phyloP scores from a whole-genome alignment of 1,140 invertebrate genomes.

The Agraylea sexmaculata region DNA sequence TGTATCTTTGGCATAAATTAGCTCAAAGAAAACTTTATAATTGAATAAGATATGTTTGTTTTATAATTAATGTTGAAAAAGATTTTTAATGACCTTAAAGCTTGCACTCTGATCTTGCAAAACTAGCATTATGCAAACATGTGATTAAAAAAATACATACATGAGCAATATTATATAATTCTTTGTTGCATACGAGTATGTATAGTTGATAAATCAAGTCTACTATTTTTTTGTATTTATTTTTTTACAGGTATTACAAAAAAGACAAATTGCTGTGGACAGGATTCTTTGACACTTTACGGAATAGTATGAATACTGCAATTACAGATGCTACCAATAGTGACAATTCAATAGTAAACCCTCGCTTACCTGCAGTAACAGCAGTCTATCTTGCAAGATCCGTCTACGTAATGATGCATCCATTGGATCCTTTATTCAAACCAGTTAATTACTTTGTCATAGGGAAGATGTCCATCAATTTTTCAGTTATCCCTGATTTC shows the following conservation, averaged over 20 bases:
- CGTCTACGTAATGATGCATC: conserved; percentile 49
- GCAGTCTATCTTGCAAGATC: conserved; percentile 57
- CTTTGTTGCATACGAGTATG: no score
- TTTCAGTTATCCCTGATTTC: conserved; percentile 65
- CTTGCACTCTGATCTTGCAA: no score
- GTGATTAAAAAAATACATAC: no score
- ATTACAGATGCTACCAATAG: conserved; percentile 20
- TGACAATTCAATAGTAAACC: conserved; percentile 27
- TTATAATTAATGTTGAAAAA: conserved; percentile 1
- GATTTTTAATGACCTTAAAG: no score
- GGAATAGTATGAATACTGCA: conserved; percentile 30
- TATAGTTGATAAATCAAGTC: no score
- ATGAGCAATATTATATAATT: no score
- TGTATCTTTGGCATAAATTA: no score
- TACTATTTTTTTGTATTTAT: conserved; percentile 17
- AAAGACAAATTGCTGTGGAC: conserved; percentile 38
- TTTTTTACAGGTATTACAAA: conserved; percentile 33
- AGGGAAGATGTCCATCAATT: conserved; percentile 53
- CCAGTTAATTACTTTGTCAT: conserved; percentile 57
- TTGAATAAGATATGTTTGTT: not conserved
- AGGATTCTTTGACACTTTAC: conserved; percentile 32
- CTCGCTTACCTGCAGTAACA: conserved; percentile 51
- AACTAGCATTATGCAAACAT: no score
- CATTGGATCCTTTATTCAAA: conserved; percentile 54
- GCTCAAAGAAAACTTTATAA: no score